Evolutionary conservation across 23 tunicate genomes (phyloP).

Genomic region (Halocynthia roretzi): DNA sequence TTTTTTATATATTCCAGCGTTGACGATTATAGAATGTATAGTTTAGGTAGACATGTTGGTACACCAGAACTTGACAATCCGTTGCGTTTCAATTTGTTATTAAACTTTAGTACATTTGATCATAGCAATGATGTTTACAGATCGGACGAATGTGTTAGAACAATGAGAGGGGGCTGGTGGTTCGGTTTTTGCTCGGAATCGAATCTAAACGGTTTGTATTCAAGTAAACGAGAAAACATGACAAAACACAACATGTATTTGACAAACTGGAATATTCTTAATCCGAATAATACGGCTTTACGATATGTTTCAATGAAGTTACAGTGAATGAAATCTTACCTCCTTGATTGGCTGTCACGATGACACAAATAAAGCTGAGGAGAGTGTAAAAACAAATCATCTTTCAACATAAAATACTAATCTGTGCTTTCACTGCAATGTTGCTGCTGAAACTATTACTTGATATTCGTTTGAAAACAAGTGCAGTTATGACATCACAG

Average conservation of each 20-base stretch:
- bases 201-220: not conserved
- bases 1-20: not conserved
- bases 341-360: too few species aligned
- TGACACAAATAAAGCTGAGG: too few species aligned
- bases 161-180: constrained; percentile 6
- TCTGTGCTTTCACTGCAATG: too few species aligned
- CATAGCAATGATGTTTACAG: not conserved
- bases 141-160: not conserved
- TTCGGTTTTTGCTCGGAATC: not conserved
- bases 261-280: not conserved
- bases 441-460: too few species aligned
- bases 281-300: not conserved
- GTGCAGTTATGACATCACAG: too few species aligned
- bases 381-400: too few species aligned
- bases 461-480: too few species aligned
- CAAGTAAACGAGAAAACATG: not conserved
- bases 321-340: not conserved
- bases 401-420: too few species aligned
- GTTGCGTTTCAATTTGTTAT: not conserved
- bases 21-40: not conserved
- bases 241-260: not conserved
- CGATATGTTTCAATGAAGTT: constrained; percentile 9
- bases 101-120: not conserved
- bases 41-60: not conserved
- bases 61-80: not conserved